Conservation (phyloP, 2,797 vertebrate species). For the Thamnophis elegans region DNA sequence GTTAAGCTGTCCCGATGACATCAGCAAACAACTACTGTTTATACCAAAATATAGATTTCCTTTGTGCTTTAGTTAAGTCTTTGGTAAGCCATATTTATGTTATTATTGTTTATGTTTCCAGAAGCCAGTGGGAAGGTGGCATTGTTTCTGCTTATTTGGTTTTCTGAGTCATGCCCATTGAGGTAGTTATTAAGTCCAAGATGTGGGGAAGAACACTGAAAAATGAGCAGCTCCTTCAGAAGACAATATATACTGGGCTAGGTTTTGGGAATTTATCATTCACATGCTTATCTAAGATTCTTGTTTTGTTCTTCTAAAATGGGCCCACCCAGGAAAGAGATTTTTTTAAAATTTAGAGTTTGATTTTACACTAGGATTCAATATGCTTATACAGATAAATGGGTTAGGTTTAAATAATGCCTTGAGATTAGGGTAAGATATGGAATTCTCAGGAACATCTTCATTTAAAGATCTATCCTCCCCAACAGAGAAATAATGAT, state of each 20-base stretch:
- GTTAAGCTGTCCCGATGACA: slow-evolving; percentile 55
- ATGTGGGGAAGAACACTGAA: slow-evolving; percentile 9
- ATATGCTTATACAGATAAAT: slow-evolving; percentile 3
- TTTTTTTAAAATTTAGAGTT: not conserved
- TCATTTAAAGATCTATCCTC: not conserved
- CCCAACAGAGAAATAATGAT: not conserved
- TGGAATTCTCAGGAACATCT: not conserved
- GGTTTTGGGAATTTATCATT: slow-evolving; percentile 47
- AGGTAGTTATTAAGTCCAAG: slow-evolving; percentile 49
- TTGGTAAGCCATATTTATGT: slow-evolving; percentile 64
- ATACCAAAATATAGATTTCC: slow-evolving; percentile 73
- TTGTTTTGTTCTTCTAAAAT: slow-evolving; percentile 44
- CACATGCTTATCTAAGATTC: slow-evolving; percentile 40
- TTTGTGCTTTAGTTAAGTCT: slow-evolving; percentile 70
- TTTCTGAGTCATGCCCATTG: slow-evolving; percentile 71
- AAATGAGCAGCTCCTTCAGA: slow-evolving; percentile 36
- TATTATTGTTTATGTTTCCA: slow-evolving; percentile 74
- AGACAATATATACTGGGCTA: not conserved
- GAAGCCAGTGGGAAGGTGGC: slow-evolving; percentile 61
- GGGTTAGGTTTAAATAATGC: not conserved
- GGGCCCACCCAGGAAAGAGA: slow-evolving; percentile 31
- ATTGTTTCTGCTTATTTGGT: slow-evolving; percentile 62
- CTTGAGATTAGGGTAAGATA: not conserved
- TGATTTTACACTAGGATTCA: not conserved
- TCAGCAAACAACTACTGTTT: slow-evolving; percentile 69